These are phyloP conservation scores for Piaya cayana DNA, from an alignment of 2,113 vertebrate genomes.

Conservation along the genomic window DNA sequence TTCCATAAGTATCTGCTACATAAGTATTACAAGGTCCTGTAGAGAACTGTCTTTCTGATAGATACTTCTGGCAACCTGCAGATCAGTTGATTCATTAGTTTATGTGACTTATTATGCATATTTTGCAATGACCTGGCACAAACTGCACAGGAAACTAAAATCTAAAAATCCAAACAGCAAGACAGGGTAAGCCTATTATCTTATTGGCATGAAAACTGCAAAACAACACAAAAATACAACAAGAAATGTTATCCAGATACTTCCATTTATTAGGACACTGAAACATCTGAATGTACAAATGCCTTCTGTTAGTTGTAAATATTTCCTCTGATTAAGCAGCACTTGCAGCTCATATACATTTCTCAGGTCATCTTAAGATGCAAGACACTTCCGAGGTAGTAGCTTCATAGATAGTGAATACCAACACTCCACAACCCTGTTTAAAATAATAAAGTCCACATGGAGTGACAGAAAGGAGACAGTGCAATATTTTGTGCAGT, in stretches of 20 bases:
- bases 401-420: constrained; percentile 35
- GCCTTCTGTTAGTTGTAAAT: constrained; percentile 17
- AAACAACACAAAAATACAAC: background rate
- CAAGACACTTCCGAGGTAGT: constrained; percentile 13
- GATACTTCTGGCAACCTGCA: background rate
- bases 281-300: constrained; percentile 30
- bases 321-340: constrained; percentile 11
- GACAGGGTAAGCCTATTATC: background rate
- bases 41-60: background rate
- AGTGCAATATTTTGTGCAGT: constrained; percentile 51
- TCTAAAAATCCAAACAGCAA: background rate
- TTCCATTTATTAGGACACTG: constrained; percentile 36
- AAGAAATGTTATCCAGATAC: background rate
- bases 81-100: background rate
- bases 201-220: background rate
- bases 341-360: constrained; percentile 44
- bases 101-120: background rate
- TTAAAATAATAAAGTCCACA: constrained; percentile 77
- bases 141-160: background rate
- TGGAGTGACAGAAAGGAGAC: constrained; percentile 65
- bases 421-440: constrained; percentile 48
- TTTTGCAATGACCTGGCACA: background rate
- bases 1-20: background rate
- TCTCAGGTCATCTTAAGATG: constrained; percentile 22
- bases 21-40: background rate